These are phyloP conservation scores for Dicentrarchus labrax DNA, from an alignment of 2,113 vertebrate genomes.

Conservation along the genomic window DNA sequence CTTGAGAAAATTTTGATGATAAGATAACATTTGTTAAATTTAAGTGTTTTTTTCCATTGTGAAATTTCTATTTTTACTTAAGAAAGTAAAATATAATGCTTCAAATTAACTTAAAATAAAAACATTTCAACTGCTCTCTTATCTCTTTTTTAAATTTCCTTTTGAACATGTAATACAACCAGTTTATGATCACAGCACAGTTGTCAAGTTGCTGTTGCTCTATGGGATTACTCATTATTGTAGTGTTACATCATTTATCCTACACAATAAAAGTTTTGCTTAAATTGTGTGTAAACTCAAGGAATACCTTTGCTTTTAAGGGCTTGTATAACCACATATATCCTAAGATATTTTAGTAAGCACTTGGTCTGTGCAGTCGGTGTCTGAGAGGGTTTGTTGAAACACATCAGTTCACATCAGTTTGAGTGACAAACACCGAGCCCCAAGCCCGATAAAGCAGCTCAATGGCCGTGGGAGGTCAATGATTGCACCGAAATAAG, in stretches of 20 bases:
- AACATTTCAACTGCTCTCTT: not conserved
- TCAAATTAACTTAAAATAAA: not conserved
- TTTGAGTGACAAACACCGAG: conserved; percentile 68
- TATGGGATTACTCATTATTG: not conserved
- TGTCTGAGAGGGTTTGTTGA: conserved; percentile 37
- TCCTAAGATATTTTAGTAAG: conserved; percentile 10
- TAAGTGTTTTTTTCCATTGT: not conserved
- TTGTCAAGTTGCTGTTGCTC: not conserved
- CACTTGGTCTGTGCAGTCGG: conserved; percentile 19
- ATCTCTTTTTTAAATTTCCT: not conserved
- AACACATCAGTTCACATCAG: conserved; percentile 23
- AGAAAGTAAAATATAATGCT: not conserved
- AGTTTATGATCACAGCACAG: conserved; percentile 2
- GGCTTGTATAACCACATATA: conserved; percentile 1
- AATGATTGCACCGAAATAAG: conserved; percentile 76
- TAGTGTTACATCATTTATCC: not conserved
- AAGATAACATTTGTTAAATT: not conserved
- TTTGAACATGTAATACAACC: not conserved
- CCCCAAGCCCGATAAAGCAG: conserved; percentile 46
- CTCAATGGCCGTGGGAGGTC: conserved; percentile 70
- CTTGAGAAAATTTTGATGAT: not conserved
- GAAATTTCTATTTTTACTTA: not conserved
- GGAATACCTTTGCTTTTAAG: not conserved
- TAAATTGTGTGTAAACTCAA: not conserved
- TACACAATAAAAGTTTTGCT: not conserved